Evolutionary conservation across 2,797 vertebrate genomes (phyloP).

Genomic region (Apogon hyalosoma): DNA sequence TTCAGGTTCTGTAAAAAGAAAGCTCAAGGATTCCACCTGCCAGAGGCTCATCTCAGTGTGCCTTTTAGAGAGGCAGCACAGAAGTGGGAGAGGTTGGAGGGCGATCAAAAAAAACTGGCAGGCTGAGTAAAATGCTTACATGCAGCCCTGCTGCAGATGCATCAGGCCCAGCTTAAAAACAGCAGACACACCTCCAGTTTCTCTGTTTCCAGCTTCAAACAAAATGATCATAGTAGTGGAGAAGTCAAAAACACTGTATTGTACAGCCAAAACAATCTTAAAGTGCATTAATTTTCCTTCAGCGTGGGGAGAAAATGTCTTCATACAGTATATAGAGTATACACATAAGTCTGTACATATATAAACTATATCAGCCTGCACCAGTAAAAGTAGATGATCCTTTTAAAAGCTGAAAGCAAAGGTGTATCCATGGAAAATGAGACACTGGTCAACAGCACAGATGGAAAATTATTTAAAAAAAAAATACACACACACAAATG

Average conservation of each 20-base stretch:
- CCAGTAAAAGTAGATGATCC: slow-evolving; percentile 77
- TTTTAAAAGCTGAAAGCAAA: slow-evolving; percentile 75
- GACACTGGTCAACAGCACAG: slow-evolving; percentile 92
- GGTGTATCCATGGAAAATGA: slow-evolving; percentile 58
- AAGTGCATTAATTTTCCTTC: slow-evolving; percentile 84
- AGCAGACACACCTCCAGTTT: slow-evolving; percentile 50
- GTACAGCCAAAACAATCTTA: slow-evolving; percentile 58
- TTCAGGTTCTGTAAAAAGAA: slow-evolving; percentile 87
- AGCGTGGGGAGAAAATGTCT: slow-evolving; percentile 74
- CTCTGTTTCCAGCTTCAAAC: slow-evolving; percentile 61
- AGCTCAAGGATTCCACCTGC: slow-evolving; percentile 86
- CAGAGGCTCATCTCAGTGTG: slow-evolving; percentile 91
- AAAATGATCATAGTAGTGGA: slow-evolving; percentile 56
- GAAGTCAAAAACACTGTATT: slow-evolving; percentile 39
- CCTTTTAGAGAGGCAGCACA: slow-evolving; percentile 76
- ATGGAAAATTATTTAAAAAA: slow-evolving; percentile 54
- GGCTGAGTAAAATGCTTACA: slow-evolving; percentile 78
- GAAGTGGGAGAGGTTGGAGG: slow-evolving; percentile 43
- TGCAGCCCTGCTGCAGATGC: slow-evolving; percentile 89
- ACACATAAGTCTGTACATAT: slow-evolving; percentile 61
- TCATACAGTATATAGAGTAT: slow-evolving; percentile 69
- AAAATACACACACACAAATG: slow-evolving; percentile 33
- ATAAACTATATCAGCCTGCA: slow-evolving; percentile 63
- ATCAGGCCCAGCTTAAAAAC: slow-evolving; percentile 54
- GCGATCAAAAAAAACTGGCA: slow-evolving; percentile 69